Conservation (phyloP, 2,797 vertebrate species). For the Sebastes matsubarae region DNA sequence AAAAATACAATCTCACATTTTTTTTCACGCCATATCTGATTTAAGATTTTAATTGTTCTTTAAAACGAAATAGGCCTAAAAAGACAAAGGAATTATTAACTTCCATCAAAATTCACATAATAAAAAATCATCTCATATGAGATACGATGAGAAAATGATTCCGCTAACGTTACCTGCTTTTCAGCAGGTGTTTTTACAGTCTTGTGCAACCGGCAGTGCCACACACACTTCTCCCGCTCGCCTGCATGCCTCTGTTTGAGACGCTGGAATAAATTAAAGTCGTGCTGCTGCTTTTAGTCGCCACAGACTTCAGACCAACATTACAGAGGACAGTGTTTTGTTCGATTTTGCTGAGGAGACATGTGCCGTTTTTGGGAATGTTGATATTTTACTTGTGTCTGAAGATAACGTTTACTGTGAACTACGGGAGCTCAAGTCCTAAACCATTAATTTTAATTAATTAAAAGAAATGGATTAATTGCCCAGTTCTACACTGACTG, state of each 20-base stretch:
- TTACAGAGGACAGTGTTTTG: not conserved
- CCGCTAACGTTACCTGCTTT: too few species aligned
- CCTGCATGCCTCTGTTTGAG: not conserved
- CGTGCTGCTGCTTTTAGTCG: not conserved
- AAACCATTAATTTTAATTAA: too few species aligned
- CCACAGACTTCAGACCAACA: not conserved
- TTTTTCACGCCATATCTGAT: too few species aligned
- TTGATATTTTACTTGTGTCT: not conserved
- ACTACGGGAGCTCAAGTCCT: not conserved
- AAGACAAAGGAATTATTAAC: too few species aligned
- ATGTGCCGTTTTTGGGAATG: not conserved
- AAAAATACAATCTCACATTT: too few species aligned
- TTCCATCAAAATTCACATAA: too few species aligned
- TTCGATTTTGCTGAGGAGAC: not conserved
- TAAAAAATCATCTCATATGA: too few species aligned
- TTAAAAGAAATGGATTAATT: too few species aligned
- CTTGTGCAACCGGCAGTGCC: not conserved
- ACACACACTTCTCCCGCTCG: not conserved
- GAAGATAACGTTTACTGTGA: not conserved
- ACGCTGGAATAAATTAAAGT: not conserved
- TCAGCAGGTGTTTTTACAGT: too few species aligned
- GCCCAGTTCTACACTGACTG: conserved; percentile 7
- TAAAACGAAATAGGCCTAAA: too few species aligned
- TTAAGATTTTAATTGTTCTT: too few species aligned
- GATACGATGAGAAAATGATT: too few species aligned